These are phyloP conservation scores for Picus viridis DNA, from an alignment of 2,797 vertebrate genomes.

Conservation along the genomic window DNA sequence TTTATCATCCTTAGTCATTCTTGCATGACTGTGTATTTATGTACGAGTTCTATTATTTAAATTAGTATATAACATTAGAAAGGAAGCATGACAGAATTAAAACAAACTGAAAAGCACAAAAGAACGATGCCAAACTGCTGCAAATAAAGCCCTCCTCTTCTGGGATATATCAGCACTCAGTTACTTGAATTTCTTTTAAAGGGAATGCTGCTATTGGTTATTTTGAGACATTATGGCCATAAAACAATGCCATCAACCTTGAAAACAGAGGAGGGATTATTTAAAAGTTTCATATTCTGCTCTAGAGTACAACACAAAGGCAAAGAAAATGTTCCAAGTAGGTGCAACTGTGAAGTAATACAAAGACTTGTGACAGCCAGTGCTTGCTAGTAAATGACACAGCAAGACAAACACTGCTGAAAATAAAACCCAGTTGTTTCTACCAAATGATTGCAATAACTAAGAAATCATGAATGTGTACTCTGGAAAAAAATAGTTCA, in stretches of 20 bases:
- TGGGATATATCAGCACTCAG: not conserved
- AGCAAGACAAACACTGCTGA: not conserved
- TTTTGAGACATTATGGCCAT: constrained; percentile 2
- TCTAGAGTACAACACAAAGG: not conserved
- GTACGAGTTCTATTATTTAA: constrained; percentile 70
- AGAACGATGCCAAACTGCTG: constrained; percentile 32
- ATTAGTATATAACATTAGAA: constrained; percentile 64
- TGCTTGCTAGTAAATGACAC: not conserved
- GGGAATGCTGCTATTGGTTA: not conserved
- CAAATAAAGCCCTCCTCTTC: constrained; percentile 24
- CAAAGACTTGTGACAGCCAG: not conserved
- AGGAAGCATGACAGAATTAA: constrained; percentile 67
- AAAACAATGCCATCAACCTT: constrained; percentile 49
- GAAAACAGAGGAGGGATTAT: constrained; percentile 22
- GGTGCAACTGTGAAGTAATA: not conserved
- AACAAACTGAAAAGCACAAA: constrained; percentile 55
- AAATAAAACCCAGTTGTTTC: not conserved
- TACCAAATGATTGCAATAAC: not conserved
- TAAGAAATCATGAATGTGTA: not conserved
- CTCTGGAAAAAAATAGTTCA: not conserved
- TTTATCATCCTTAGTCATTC: constrained; percentile 75
- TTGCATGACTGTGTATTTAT: constrained; percentile 71
- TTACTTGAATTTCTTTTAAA: constrained; percentile 29
- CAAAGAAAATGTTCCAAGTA: not conserved
- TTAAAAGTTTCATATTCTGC: constrained; percentile 22